Base-by-base conservation (phyloP, 2,888 invertebrate species). In the Odontomyia ornata region DNA sequence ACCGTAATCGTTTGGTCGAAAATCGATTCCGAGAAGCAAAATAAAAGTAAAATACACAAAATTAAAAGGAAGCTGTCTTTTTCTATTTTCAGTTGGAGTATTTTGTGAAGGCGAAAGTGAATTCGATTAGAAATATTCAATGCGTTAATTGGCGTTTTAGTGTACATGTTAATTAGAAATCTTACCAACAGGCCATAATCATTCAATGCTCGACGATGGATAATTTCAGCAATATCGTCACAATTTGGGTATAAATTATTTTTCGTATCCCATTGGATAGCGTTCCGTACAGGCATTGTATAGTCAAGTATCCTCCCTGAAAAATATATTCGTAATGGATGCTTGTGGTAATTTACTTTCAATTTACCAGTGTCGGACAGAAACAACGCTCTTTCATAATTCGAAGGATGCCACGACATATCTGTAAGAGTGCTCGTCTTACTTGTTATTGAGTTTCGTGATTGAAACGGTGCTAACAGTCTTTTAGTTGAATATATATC, bases 401-500 rank as follows among this genome's bases (percentile, higher is more conserved):
- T 92, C 3, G 88, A 88, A 1, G 94, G 93, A 87, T 98, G 97
- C 96, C 98, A 98, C 46, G 93, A 91, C 85, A 95, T 94, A 78
- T 95, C 93, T 11, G 92, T 91, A 15, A 96, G 80, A 0, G 81
- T 86, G 60, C 85, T 85, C 79, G 87, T 86, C 71, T 80, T 80
- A 23, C 77, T 75, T 18, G 78, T 69, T 67, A 27, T 28, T 25
- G 43, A 43, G 23, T 77, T 75, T 60, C 76, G 73, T 18, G 52
- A 73, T 76, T 80, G 77, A 57, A 85, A 84, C 1, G 87, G 87
- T 72, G 85, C 82, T n/a, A 92, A 89, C 77, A 90, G 90, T 81
- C 94, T 88, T 84, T 94, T 94, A 43, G 94, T 88, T 65, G 93
- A 91, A 46, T 93, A 91, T 0, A 94, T 92, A 83, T 95, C 95